A percentile compares a stretch with the other conserved stretches of the same genome.
Evolutionary conservation across 2,797 vertebrate genomes (phyloP).

Genomic region (Euphonia xanthogaster): DNA sequence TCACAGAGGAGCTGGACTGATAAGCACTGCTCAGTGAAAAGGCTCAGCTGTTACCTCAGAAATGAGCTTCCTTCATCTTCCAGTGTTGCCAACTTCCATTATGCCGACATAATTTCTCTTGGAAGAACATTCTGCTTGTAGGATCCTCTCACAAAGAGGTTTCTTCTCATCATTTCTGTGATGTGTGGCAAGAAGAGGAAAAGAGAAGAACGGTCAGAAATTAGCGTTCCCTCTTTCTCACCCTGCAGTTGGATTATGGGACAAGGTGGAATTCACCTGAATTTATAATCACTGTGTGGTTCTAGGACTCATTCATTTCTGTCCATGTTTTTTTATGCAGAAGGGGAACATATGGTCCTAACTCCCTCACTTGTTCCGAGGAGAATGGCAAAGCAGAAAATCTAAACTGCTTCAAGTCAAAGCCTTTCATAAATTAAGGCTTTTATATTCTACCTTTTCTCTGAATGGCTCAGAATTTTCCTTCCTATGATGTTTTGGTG

Average conservation of each 20-base stretch:
- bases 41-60: not conserved
- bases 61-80: not conserved
- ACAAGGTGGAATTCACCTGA: not conserved
- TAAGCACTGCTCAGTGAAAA: not conserved
- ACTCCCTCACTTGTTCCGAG: not conserved
- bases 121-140: not conserved
- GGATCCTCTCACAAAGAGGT: not conserved
- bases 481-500: constrained; percentile 24
- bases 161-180: not conserved
- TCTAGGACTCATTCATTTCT: not conserved
- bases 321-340: not conserved
- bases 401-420: constrained; percentile 36
- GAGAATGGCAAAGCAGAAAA: constrained; percentile 40
- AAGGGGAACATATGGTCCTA: constrained; percentile 25
- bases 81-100: not conserved
- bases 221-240: not conserved
- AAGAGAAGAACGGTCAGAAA: not conserved
- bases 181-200: not conserved
- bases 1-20: not conserved
- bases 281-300: not conserved
- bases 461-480: constrained; percentile 2
- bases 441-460: constrained; percentile 17
- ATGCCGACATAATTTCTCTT: not conserved
- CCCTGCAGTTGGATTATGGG: rapidly evolving
- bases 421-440: constrained; percentile 31